phyloP scores from a whole-genome alignment of 2,888 invertebrate genomes.

The Drosophila neoperkinsi region DNA sequence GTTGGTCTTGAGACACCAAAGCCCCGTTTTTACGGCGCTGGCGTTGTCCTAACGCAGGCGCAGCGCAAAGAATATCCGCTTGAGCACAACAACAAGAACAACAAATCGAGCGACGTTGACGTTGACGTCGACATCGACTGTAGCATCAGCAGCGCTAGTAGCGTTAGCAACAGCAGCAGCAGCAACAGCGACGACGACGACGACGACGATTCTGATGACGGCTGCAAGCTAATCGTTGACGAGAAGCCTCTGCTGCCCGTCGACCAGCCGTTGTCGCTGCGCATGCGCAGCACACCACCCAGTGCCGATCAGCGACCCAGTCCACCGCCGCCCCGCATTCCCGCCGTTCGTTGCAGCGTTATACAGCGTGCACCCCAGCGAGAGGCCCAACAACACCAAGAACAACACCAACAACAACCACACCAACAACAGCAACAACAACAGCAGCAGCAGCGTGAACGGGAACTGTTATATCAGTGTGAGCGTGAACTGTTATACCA shows the following conservation, averaged over 20 bases:
- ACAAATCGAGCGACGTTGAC: slow-evolving; percentile 15
- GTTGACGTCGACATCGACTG: slow-evolving; percentile 21
- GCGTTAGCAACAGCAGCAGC: slow-evolving; percentile 4
- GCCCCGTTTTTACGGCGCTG: slow-evolving; percentile 91
- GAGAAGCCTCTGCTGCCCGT: slow-evolving; percentile 89
- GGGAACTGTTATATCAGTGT: slow-evolving; percentile 39
- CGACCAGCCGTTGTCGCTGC: slow-evolving; percentile 87
- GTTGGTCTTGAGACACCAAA: slow-evolving; percentile 81
- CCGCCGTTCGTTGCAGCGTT: slow-evolving; percentile 91
- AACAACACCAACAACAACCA: slow-evolving; percentile 3
- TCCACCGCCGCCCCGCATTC: slow-evolving; percentile 89
- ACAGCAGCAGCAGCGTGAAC: slow-evolving; percentile 16
- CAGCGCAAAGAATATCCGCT: slow-evolving; percentile 91
- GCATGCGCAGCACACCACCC: slow-evolving; percentile 86
- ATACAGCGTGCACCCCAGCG: slow-evolving; percentile 91
- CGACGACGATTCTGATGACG: slow-evolving; percentile 84
- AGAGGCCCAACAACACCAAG: slow-evolving; percentile 11
- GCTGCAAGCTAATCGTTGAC: slow-evolving; percentile 87
- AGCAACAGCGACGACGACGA: slow-evolving; percentile 18
- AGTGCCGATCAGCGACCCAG: slow-evolving; percentile 84
- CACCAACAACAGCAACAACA: slow-evolving; percentile 9
- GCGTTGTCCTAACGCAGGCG: slow-evolving; percentile 92
- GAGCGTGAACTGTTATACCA: slow-evolving; percentile 86
- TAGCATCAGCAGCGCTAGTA: slow-evolving; percentile 15
- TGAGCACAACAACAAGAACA: slow-evolving; percentile 51